Evolutionary conservation across 2,888 invertebrate genomes (phyloP), one percentile per base, ranked within the genome.

Genomic region (Graphium colonna): DNA sequence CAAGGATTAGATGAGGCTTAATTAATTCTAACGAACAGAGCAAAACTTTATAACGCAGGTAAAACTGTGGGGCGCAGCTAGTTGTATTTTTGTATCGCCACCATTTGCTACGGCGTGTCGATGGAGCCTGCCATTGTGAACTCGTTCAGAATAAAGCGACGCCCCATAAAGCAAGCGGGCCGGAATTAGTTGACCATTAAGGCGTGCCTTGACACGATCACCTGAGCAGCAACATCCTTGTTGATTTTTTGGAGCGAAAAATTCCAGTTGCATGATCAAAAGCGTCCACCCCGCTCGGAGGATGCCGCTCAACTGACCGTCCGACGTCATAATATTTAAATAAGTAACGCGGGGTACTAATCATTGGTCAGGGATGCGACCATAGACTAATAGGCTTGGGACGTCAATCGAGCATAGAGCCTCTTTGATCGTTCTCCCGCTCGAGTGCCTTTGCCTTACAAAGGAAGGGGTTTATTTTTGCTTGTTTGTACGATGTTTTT

Each of bases 331-430:
- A 33, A 9, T 10, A n/a, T 33, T 33, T 33, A 33, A 33, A 33
- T 33, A 10, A 10, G 33, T 7, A 33, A 33, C 33, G 33, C 33
- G 33, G 33, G 2, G n/a, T 40, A 28, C 68, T 75, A 72, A 69
- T 76, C 73, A 79, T 78, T 79, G 81, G 79, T 76, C 81, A 78
- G 70, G 60, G 65, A 60, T 21, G 60, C 56, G 26, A 7, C 9
- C 33, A 33, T 33, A 33, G 33, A 33, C 33, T 33, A 33, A 33
- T 33, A n/a, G 9, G 33, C 33, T 3, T 33, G 33, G 33, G 33
- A 10, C 33, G 33, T 9, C 33, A 33, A 33, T 33, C 33, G 33
- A 33, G 4, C 33, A 33, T 33, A 33, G 26, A 26, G 26, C 33
- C 8, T 10, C 33, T 33, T 33, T 33, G 33, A 33, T 33, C 33